A percentile compares a stretch with the other conserved stretches of the same genome.
Conservation (phyloP, 2,888 invertebrate genomes). For the Luperina testacea region DNA sequence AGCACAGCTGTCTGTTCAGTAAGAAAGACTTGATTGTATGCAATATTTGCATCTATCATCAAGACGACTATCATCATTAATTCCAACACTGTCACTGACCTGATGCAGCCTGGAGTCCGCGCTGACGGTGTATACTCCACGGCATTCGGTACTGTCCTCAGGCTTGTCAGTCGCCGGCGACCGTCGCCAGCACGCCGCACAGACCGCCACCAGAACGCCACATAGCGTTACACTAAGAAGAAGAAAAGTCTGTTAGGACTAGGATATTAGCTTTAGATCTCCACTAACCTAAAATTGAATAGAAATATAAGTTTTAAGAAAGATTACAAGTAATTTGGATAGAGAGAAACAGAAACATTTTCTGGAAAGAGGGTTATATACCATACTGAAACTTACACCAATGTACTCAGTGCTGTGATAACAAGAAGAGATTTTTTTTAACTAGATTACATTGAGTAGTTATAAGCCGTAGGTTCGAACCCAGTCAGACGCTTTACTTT, state of each 20-base stretch:
- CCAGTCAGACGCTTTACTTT: too few relatives aligned
- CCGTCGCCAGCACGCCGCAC: constrained; percentile 93
- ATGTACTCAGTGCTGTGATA: too few relatives aligned
- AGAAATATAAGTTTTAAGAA: neutral
- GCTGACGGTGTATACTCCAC: constrained; percentile 85
- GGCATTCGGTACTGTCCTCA: constrained; percentile 77
- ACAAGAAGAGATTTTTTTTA: too few relatives aligned
- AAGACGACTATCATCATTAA: neutral
- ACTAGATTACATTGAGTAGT: neutral
- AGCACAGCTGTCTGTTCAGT: neutral
- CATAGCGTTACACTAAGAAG: constrained; percentile 93
- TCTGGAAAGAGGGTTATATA: neutral
- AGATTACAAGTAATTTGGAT: neutral
- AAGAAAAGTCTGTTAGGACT: constrained; percentile 65
- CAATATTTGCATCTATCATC: neutral
- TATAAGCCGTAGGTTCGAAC: too few relatives aligned
- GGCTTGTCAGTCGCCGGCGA: constrained; percentile 80
- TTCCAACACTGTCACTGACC: constrained; percentile 69
- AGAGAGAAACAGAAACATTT: neutral
- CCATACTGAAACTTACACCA: neutral
- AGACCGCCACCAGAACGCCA: constrained; percentile 93
- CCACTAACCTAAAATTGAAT: neutral
- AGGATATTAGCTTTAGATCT: neutral
- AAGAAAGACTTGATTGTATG: neutral
- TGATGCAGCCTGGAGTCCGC: constrained; percentile 79